Conservation (phyloP, 2,888 invertebrate species). For the Clunio marinus region DNA sequence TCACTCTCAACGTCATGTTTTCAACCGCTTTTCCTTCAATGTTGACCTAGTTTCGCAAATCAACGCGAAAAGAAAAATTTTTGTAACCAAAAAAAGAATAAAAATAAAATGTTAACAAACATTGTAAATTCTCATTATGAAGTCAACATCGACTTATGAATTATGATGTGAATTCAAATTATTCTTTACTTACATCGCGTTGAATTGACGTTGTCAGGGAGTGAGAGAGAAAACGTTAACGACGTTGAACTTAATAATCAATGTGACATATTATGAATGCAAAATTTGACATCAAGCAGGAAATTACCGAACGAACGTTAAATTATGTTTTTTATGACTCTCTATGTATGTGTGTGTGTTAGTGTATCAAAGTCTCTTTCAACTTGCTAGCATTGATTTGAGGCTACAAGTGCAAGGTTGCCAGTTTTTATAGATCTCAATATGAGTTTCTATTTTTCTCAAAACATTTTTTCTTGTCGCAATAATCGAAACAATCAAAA, state of each 20-base stretch:
- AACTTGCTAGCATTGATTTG: too few species aligned
- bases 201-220: not conserved
- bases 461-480: not conserved
- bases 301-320: not conserved
- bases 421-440: not conserved
- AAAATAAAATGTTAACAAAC: too few species aligned
- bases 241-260: not conserved
- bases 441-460: not conserved
- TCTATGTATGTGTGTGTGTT: too few species aligned
- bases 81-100: not conserved
- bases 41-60: not conserved
- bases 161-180: conserved; percentile 3
- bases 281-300: not conserved
- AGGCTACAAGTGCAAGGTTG: too few species aligned
- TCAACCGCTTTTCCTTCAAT: not conserved
- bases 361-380: too few species aligned
- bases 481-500: not conserved
- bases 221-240: too few species aligned
- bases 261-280: conserved; percentile 4
- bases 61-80: not conserved
- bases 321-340: too few species aligned
- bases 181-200: not conserved
- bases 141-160: not conserved
- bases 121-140: not conserved
- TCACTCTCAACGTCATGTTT: conserved; percentile 18